These are phyloP conservation scores for Argyra leucocephala DNA, from an alignment of 2,888 invertebrate genomes.

Conservation along the genomic window DNA sequence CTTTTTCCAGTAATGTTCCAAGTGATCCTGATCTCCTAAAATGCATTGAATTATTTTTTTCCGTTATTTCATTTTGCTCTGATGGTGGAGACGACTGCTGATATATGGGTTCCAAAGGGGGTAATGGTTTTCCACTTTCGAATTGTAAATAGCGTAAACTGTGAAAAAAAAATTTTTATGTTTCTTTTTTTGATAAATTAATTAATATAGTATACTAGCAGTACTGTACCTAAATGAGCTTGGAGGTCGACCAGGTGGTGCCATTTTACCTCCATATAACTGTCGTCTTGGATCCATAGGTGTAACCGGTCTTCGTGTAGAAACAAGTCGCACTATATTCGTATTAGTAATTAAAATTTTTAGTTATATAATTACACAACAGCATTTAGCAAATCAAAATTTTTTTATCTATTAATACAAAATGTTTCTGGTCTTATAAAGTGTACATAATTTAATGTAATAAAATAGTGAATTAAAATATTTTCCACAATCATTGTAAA, in stretches of 20 bases:
- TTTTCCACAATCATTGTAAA: no score
- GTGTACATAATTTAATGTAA: no score
- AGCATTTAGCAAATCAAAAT: slow-evolving; percentile 17
- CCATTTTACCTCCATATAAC: slow-evolving; percentile 55
- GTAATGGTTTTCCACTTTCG: slow-evolving; percentile 42
- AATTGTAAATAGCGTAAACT: slow-evolving; percentile 59
- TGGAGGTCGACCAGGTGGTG: slow-evolving; percentile 53
- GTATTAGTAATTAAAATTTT: slow-evolving; percentile 17
- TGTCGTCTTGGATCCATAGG: slow-evolving; percentile 71
- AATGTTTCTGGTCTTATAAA: no score
- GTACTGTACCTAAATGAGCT: slow-evolving; percentile 61
- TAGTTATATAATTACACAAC: slow-evolving; percentile 21
- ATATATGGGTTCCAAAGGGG: slow-evolving; percentile 36
- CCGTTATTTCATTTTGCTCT: slow-evolving; percentile 7
- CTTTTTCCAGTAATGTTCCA: slow-evolving; percentile 22
- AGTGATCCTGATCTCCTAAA: slow-evolving; percentile 20
- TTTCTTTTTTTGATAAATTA: background rate
- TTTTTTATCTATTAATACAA: slow-evolving; percentile 4
- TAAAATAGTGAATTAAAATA: no score
- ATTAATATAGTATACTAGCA: background rate
- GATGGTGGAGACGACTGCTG: slow-evolving; percentile 9
- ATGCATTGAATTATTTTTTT: background rate
- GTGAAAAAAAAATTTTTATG: slow-evolving; percentile 18
- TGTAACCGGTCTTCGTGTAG: slow-evolving; percentile 77
- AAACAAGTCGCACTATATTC: slow-evolving; percentile 45